Base-by-base conservation (phyloP, 1,140 invertebrate species). In the Scaptodrosophila lebanonensis region DNA sequence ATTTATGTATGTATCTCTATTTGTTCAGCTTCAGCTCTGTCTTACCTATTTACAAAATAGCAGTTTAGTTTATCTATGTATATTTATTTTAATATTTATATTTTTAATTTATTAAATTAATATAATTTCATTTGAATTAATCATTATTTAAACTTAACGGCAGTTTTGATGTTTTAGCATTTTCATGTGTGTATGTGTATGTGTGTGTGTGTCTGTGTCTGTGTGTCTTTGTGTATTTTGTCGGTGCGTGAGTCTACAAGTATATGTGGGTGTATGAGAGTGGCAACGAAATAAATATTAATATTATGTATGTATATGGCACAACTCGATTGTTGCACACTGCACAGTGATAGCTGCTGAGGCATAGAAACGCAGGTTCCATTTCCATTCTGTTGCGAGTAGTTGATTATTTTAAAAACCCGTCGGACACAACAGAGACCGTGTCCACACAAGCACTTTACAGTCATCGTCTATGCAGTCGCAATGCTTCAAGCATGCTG, bases 101-200 rank as follows among this genome's bases (percentile, higher is more conserved):
- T 33, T 40, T 36, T 18, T 53, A 44, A 43, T 17, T 53, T 35
- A 8, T 36, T 57, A 65, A 63, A 52, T 76, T 66, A 75, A 65
- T 62, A 71, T 70, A 63, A 52, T 73, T n/a, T n/a, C 52, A 36
- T 69, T 79, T 54, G 38, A 43, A 57, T 73, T 82, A 79, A 45
- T 79, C 49, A 66, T 60, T 79, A 77, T 69, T 82, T 82, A 70
- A 82, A 82, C 75, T 82, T 82, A 82, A 82, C 75, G 75, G 75
- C 75, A 82, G 75, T 82, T 82, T 76, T 82, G 75, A 82, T 82
- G 76, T 82, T 82, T 69, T 77, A 72, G 68, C 75, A 79, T 71
- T 61, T 54, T 66, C 35, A 52, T 63, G 62, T 66, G 8, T 25
- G 22, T 25, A 8, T 8, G 29, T 56, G 13, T 56, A 8, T 44